phyloP scores from a whole-genome alignment of 2,113 vertebrate genomes.

The Saguinus midas region DNA sequence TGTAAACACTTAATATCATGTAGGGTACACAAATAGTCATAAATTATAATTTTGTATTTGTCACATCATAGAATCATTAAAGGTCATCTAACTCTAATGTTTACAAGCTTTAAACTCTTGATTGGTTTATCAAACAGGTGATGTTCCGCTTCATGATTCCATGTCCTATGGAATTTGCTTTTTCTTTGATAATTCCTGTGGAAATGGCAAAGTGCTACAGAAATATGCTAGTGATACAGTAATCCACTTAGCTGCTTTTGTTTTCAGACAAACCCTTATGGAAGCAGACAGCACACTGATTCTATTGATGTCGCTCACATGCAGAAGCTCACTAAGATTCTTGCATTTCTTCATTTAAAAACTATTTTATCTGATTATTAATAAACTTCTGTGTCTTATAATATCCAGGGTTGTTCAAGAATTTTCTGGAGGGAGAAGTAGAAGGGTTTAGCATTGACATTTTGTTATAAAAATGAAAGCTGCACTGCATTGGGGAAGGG shows the following conservation, averaged over 20 bases:
- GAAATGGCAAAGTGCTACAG: not conserved
- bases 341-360: not conserved
- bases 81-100: not conserved
- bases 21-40: not conserved
- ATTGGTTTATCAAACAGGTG: not conserved
- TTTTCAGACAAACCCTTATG: not conserved
- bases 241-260: not conserved
- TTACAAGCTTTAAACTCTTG: not conserved
- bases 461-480: not conserved
- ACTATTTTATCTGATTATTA: not conserved
- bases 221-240: not conserved
- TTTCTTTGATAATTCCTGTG: not conserved
- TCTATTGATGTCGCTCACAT: not conserved
- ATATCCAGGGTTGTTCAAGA: not conserved
- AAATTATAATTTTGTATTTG: not conserved
- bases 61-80: not conserved
- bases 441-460: not conserved
- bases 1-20: not conserved
- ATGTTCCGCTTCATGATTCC: not conserved
- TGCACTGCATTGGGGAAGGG: fast-evolving
- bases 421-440: not conserved
- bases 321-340: not conserved
- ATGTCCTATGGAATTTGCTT: not conserved
- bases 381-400: not conserved
- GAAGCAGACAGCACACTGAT: not conserved